Base-by-base conservation (phyloP, 1,140 invertebrate species). In the Zaprionus lachaisei region DNA sequence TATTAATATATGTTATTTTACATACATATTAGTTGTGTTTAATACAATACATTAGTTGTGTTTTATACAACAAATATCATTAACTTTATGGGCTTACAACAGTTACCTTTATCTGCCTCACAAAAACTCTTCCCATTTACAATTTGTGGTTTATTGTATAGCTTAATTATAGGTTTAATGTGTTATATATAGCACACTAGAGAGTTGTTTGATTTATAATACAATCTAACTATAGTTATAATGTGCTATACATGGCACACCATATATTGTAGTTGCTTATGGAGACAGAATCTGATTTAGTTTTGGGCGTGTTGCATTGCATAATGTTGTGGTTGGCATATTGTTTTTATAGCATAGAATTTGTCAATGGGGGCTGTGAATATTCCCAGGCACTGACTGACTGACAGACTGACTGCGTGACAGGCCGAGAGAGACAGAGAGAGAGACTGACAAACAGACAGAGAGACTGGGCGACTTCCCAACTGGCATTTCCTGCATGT, bases 351-450 rank as follows among this genome's bases (percentile, higher is more conserved):
- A 54, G 63, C 63, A 77, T 72, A 73, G 71, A 73, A 73, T 73
- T 73, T 68, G 65, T 73, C 71, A 73, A 73, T 73, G 22, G 56
- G 22, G 64, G 47, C 65, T 73, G 80, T 72, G 80, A 83, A 79
- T 28, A 79, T 72, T 86, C 79, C 79, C 83, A 83, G 55, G 70
- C 62, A 24, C 17, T 20, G 57, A 55, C 77, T 78, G 78, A 78
- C 65, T 80, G 81, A 56, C 62, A 64, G 62, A 22, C n/a, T 57
- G 77, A 70, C 67, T 69, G 77, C 56, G 47, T 72, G 60, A 31
- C 47, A 17, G 28, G 38, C 15, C 24, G 57, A 57, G 65, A 49
- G 72, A 66, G 22, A 38, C 49, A 70, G 12, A 22, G 34, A 60
- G 34, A 60, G n/a, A 2, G 34, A 28, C 24, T 55, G 72, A 49